Conservation (phyloP, 2,888 invertebrate genomes). For the Caenorhabditis sp. region DNA sequence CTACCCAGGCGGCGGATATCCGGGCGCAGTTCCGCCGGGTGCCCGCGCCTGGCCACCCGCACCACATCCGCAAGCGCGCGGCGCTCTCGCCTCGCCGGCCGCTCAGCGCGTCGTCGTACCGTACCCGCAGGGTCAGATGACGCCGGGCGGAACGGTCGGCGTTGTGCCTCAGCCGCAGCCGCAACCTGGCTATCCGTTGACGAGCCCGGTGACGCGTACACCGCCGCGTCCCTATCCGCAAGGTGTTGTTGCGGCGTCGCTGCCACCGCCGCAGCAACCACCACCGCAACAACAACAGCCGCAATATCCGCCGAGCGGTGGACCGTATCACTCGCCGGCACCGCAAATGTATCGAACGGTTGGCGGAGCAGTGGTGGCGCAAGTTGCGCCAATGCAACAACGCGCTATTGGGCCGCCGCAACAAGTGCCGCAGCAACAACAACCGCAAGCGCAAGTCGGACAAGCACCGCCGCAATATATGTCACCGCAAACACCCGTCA, state of each 20-base stretch:
- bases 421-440: slow-evolving; percentile 9
- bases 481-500: slow-evolving; percentile 26
- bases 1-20: no score
- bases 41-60: no score
- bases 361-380: no score
- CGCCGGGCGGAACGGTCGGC: neutral
- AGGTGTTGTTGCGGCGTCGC: neutral
- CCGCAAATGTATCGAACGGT: slow-evolving; percentile 27
- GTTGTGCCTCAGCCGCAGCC: neutral
- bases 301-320: slow-evolving; percentile 29
- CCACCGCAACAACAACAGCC: slow-evolving; percentile 6
- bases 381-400: no score
- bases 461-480: slow-evolving; percentile 30
- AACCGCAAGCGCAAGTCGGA: no score
- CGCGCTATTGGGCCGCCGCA: neutral
- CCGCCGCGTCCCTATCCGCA: neutral
- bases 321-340: slow-evolving; percentile 17
- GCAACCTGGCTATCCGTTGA: neutral
- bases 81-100: neutral
- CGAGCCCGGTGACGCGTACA: neutral
- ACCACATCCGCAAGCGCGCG: neutral
- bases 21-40: no score
- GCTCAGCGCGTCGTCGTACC: neutral
- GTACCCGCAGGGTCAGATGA: slow-evolving; percentile 17
- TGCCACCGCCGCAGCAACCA: neutral